These are phyloP conservation scores for Laupala kohalensis DNA, from an alignment of 1,140 invertebrate genomes.

Conservation along the genomic window DNA sequence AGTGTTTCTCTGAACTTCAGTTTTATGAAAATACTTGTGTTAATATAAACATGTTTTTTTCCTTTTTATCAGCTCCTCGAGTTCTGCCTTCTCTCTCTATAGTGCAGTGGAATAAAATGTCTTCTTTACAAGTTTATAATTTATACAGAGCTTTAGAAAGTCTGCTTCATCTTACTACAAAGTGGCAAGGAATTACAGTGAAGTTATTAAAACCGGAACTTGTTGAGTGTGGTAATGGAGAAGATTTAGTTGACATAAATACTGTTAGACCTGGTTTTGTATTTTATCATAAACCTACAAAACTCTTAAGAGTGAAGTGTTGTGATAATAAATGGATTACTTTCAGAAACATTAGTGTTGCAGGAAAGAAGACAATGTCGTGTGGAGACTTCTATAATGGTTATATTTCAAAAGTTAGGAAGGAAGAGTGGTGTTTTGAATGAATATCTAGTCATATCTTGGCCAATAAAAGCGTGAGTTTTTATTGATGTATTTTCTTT, in stretches of 20 bases:
- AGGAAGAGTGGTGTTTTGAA: conserved; percentile 5
- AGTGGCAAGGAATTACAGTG: conserved; percentile 18
- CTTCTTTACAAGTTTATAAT: conserved; percentile 21
- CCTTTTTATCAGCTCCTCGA: conserved; percentile 18
- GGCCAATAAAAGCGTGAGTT: too few species aligned
- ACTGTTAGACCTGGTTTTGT: neutral
- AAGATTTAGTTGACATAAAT: neutral
- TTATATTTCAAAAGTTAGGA: conserved; percentile 20
- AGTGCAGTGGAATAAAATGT: conserved; percentile 19
- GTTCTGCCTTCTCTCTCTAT: conserved; percentile 17
- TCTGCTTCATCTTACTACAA: conserved; percentile 17
- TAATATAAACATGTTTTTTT: too few species aligned
- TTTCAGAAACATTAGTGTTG: conserved; percentile 21
- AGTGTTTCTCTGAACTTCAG: too few species aligned
- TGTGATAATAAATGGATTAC: conserved; percentile 22
- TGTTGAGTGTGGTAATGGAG: conserved; percentile 7
- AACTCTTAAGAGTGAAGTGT: conserved; percentile 11
- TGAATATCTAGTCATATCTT: neutral
- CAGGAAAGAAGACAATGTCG: conserved; percentile 21
- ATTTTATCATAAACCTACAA: neutral
- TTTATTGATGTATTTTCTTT: too few species aligned
- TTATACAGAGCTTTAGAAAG: conserved; percentile 20
- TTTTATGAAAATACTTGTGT: too few species aligned
- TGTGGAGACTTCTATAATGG: conserved; percentile 25
- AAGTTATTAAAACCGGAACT: conserved; percentile 14